phyloP scores from a whole-genome alignment of 2,113 vertebrate species.

The Amphilophus citrinellus region DNA sequence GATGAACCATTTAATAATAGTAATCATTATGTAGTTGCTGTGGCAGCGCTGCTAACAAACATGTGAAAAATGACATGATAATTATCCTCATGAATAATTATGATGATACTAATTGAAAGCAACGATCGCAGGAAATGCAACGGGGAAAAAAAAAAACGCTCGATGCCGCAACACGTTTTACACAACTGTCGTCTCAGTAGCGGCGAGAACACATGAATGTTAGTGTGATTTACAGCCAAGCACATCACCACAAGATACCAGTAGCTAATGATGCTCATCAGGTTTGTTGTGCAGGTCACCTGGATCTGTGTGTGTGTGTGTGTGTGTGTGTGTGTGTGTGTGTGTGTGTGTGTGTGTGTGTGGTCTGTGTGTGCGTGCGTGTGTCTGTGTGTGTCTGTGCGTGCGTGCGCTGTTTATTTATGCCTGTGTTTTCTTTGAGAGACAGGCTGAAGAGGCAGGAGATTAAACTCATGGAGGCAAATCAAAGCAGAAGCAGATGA shows the following conservation, averaged over 20 bases:
- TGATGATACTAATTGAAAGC: conserved; percentile 43
- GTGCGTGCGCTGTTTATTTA: conserved; percentile 29
- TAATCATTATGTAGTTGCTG: conserved; percentile 37
- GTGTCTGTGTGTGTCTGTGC: neutral
- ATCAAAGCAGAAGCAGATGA: conserved; percentile 62
- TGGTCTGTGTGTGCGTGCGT: neutral
- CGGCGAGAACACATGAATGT: neutral
- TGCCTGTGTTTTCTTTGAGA: conserved; percentile 60
- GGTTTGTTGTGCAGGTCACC: conserved; percentile 7
- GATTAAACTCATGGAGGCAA: conserved; percentile 71
- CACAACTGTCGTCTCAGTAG: conserved; percentile 1
- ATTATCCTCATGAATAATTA: conserved; percentile 60
- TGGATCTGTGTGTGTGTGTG: neutral
- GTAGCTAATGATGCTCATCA: conserved; percentile 35
- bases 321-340: conserved; percentile 3
- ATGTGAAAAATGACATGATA: conserved; percentile 43
- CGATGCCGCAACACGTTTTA: conserved; percentile 19
- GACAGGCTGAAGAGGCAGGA: conserved; percentile 57
- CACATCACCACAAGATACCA: neutral
- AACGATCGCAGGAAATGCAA: conserved; percentile 1
- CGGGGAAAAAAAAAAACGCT: neutral
- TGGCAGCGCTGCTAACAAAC: conserved; percentile 19
- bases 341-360: neutral
- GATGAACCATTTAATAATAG: conserved; percentile 37
- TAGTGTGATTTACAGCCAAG: conserved; percentile 9